phyloP scores from a whole-genome alignment of 2,797 vertebrate genomes.

The Delichon dasypus region DNA sequence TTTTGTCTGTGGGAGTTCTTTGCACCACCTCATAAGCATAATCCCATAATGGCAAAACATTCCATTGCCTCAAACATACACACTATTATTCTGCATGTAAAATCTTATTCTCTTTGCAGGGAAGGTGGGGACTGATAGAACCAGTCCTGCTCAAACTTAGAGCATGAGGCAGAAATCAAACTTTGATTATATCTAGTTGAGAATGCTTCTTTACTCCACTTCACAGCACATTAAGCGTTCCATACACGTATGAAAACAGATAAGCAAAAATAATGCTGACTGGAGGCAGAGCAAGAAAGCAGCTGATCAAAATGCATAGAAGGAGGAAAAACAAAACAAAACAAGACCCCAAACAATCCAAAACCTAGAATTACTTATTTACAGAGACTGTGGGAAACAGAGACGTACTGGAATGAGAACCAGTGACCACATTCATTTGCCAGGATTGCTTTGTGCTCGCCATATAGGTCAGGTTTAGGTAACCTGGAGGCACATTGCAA shows the following conservation, averaged over 20 bases:
- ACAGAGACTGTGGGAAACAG: background rate
- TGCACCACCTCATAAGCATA: background rate
- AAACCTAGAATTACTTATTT: background rate
- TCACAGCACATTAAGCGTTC: background rate
- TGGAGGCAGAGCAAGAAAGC: background rate
- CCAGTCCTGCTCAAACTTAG: background rate
- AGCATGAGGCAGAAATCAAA: background rate
- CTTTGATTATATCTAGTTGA: background rate
- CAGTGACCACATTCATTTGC: background rate
- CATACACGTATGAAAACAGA: background rate
- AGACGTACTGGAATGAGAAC: background rate
- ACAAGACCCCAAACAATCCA: background rate
- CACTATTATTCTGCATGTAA: background rate
- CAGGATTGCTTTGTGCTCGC: background rate
- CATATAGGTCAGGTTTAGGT: background rate
- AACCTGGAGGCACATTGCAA: background rate
- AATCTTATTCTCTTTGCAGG: background rate
- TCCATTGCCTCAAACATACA: background rate
- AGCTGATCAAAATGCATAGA: background rate
- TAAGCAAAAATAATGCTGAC: background rate
- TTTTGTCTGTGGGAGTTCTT: slow-evolving; percentile 2
- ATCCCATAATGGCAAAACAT: background rate
- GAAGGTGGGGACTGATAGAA: slow-evolving; percentile 1
- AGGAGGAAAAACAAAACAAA: no score
- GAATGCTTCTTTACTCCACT: background rate